Evolutionary conservation across 2,888 invertebrate species (phyloP).

Genomic region (Laothoe populi): DNA sequence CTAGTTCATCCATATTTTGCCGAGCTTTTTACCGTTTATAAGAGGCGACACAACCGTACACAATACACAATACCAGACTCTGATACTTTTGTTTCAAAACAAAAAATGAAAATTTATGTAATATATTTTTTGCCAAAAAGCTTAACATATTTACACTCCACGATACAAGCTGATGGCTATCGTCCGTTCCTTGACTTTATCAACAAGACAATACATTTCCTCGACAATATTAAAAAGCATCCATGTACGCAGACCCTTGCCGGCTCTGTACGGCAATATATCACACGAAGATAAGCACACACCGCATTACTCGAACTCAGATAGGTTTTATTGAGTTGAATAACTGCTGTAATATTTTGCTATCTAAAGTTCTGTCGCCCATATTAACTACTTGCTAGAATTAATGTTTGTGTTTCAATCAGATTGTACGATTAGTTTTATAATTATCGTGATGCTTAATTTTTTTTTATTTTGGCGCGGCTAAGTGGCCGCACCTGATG

Average conservation of each 20-base stretch:
- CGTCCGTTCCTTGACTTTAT: background rate
- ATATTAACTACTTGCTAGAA: constrained; percentile 24
- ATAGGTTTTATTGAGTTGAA: constrained; percentile 43
- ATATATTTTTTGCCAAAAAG: too few relatives aligned
- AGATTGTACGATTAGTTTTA: background rate
- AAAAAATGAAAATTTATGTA: too few relatives aligned
- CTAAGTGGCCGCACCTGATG: too few relatives aligned
- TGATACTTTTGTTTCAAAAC: too few relatives aligned
- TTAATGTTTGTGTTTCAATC: constrained; percentile 19
- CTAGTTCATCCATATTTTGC: too few relatives aligned
- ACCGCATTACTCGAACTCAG: constrained; percentile 29
- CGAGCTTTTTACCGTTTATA: too few relatives aligned
- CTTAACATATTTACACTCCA: too few relatives aligned
- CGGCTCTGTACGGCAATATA: constrained; percentile 35
- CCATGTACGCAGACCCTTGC: constrained; percentile 5
- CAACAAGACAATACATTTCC: background rate
- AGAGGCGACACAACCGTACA: too few relatives aligned
- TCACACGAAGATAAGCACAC: constrained; percentile 45
- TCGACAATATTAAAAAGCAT: background rate
- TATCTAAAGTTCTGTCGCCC: constrained; percentile 22
- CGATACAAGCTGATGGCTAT: too few relatives aligned
- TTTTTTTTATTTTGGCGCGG: too few relatives aligned
- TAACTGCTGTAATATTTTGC: constrained; percentile 32
- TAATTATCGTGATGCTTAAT: background rate
- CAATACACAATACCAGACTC: too few relatives aligned